phyloP scores from a whole-genome alignment of 2,797 vertebrate species.

The Microtus obscurus region DNA sequence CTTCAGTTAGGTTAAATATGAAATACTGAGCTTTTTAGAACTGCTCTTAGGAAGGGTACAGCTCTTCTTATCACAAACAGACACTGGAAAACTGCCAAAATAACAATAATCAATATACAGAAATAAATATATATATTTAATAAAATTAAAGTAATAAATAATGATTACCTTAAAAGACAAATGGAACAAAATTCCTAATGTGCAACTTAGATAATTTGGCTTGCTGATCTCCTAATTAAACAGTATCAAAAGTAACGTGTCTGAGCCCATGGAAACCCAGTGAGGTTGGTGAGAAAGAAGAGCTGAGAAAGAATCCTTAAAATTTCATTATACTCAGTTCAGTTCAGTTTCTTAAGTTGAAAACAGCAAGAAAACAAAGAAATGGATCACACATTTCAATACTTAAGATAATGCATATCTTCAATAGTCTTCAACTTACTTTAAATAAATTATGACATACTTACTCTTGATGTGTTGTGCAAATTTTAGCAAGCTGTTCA shows the following conservation, averaged over 20 bases:
- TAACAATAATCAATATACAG: background rate
- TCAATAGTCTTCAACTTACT: constrained; percentile 14
- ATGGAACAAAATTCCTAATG: background rate
- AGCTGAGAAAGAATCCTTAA: constrained; percentile 22
- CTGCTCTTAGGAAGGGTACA: background rate
- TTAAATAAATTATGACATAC: constrained; percentile 78
- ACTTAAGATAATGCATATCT: background rate
- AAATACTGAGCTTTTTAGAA: background rate
- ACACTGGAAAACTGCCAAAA: constrained; percentile 2
- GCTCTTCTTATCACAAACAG: background rate
- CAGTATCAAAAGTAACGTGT: background rate
- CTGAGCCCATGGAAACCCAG: background rate
- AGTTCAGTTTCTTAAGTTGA: constrained; percentile 45
- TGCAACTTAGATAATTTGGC: background rate
- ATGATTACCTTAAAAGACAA: background rate
- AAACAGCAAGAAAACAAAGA: constrained; percentile 51
- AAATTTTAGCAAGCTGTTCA: constrained; percentile 92
- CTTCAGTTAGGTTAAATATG: constrained; percentile 21
- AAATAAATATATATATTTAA: background rate
- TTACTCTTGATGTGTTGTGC: constrained; percentile 95
- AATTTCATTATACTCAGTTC: constrained; percentile 17
- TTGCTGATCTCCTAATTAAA: constrained; percentile 12
- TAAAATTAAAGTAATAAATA: background rate
- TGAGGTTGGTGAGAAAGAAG: constrained; percentile 41
- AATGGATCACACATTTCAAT: constrained; percentile 33